A percentile compares a stretch with the other conserved stretches of the same genome.
phyloP scores from a whole-genome alignment of 92 coral and sea anemone species.

The Hydrozoanthus gracilis region DNA sequence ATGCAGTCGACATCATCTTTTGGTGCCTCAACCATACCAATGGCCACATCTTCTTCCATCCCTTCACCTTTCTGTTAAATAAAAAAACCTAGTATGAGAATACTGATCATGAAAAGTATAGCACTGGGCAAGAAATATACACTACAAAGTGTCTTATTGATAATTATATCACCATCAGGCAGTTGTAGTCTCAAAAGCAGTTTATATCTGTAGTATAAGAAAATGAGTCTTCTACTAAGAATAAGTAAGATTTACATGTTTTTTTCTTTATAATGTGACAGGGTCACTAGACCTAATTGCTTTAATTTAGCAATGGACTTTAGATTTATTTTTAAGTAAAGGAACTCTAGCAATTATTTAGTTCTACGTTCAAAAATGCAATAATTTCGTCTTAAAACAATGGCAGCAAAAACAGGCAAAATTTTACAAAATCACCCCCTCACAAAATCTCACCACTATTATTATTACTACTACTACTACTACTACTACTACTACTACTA shows the following conservation, averaged over 20 bases:
- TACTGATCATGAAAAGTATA: constrained; percentile 8
- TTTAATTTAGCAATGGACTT: no score
- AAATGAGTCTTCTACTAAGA: constrained; percentile 4
- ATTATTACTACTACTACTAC: constrained; percentile 5
- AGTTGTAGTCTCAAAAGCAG: not conserved
- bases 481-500: not conserved
- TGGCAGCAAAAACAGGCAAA: no score
- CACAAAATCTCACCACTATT: no score
- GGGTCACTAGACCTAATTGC: no score
- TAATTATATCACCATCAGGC: constrained; percentile 11
- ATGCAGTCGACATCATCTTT: not conserved
- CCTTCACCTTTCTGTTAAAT: constrained; percentile 4
- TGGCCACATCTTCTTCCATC: constrained; percentile 13
- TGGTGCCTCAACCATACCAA: not conserved
- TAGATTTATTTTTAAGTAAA: no score
- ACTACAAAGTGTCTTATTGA: not conserved
- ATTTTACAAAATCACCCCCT: no score
- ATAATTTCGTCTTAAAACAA: no score
- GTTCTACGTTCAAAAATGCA: no score
- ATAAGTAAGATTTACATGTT: not conserved
- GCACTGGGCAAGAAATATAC: constrained; percentile 17
- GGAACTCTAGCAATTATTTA: no score
- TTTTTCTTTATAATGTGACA: no score
- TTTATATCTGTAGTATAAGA: constrained; percentile 8
- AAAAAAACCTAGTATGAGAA: not conserved